phyloP scores from a whole-genome alignment of 1,140 invertebrate genomes.

The Drosophila littoralis region DNA sequence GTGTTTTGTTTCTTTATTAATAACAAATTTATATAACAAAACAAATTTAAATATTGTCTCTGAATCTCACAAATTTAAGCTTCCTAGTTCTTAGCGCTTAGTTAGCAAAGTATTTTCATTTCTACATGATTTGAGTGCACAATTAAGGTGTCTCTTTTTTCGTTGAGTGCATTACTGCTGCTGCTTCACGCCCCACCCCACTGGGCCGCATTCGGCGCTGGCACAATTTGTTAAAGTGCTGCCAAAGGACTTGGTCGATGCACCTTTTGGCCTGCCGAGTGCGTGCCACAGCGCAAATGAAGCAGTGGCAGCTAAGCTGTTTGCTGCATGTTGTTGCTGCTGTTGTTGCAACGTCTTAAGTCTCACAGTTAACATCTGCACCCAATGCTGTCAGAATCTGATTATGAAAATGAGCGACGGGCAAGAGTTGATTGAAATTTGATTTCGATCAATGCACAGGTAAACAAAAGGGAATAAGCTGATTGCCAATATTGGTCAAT shows the following conservation, averaged over 20 bases:
- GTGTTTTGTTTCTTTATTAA: not conserved
- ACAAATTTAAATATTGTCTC: too few species aligned
- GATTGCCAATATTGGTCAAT: not conserved
- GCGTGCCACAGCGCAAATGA: slow-evolving; percentile 28
- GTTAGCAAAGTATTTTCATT: too few species aligned
- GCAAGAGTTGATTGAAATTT: slow-evolving; percentile 8
- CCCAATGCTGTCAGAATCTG: slow-evolving; percentile 9
- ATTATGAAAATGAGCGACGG: slow-evolving; percentile 9
- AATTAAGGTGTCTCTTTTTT: not conserved
- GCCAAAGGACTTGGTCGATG: slow-evolving; percentile 33
- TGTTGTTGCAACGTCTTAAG: slow-evolving; percentile 1
- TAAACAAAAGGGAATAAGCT: not conserved
- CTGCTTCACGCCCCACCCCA: not conserved
- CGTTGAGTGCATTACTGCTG: not conserved
- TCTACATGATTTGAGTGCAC: too few species aligned
- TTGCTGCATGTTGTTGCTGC: not conserved
- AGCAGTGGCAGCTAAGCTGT: slow-evolving; percentile 7
- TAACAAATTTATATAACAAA: too few species aligned
- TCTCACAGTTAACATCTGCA: not conserved
- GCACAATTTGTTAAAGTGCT: slow-evolving; percentile 73
- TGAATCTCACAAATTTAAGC: too few species aligned
- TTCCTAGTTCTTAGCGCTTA: too few species aligned
- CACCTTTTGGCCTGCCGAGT: slow-evolving; percentile 19
- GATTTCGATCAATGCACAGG: not conserved
- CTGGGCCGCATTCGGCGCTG: slow-evolving; percentile 22